Evolutionary conservation across 2,113 vertebrate species (phyloP).

Genomic region (Emberiza fucata): DNA sequence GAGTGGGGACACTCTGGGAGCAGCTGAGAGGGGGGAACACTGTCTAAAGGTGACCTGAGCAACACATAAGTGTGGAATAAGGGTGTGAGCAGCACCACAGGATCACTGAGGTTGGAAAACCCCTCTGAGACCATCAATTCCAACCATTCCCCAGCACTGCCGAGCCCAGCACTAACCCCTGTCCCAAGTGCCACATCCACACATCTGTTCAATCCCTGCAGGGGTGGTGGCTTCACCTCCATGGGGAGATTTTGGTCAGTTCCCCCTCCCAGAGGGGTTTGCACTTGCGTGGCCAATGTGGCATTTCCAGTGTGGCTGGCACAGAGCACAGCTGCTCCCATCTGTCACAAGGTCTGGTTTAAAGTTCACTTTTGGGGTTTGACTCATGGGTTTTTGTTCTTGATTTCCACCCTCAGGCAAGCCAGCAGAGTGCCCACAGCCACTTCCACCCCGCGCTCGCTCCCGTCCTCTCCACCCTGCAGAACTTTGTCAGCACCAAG

Average conservation of each 20-base stretch:
- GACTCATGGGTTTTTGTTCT: background rate
- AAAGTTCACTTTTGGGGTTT: background rate
- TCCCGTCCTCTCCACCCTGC: conserved; percentile 65
- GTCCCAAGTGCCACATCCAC: background rate
- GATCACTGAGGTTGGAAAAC: background rate
- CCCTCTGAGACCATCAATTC: background rate
- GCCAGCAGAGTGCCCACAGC: conserved; percentile 68
- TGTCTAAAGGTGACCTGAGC: background rate
- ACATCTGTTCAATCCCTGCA: background rate
- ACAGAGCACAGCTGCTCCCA: background rate
- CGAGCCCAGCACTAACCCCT: background rate
- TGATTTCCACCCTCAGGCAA: conserved; percentile 70
- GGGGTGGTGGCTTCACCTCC: background rate
- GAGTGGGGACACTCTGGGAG: background rate
- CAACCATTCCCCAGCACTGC: background rate
- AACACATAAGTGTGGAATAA: rapidly evolving
- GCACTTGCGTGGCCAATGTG: background rate
- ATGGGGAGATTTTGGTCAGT: background rate
- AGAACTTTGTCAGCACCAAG: conserved; percentile 72
- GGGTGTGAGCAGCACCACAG: background rate
- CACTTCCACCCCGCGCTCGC: conserved; percentile 67
- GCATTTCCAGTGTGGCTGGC: background rate
- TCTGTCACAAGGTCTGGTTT: background rate
- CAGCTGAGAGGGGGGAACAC: background rate
- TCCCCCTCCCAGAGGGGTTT: background rate